Percentiles rank a stretch among this genome's conserved stretches.
Conservation (phyloP, 2,888 invertebrate genomes). For the Drosophila silvestris region DNA sequence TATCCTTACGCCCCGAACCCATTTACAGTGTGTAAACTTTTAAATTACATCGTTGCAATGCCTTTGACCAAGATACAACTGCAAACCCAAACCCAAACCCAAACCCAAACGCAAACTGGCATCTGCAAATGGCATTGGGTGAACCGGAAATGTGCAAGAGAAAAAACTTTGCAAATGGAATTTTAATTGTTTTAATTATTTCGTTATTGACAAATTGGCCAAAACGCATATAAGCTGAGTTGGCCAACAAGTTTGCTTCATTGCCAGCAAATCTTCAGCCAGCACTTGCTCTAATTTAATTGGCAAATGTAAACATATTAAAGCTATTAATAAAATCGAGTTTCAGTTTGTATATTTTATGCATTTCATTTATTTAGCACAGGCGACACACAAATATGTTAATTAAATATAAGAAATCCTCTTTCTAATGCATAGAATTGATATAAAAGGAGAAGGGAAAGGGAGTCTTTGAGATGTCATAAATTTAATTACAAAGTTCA, state of each 20-base stretch:
- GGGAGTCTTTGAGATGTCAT: neutral
- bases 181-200: slow-evolving; percentile 71
- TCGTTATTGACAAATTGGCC: slow-evolving; percentile 64
- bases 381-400: neutral
- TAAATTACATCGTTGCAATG: slow-evolving; percentile 69
- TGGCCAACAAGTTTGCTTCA: slow-evolving; percentile 1
- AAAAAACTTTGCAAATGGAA: slow-evolving; percentile 65
- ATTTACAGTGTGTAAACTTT: slow-evolving; percentile 57
- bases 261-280: slow-evolving; percentile 4
- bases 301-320: slow-evolving; percentile 10
- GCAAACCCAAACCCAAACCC: neutral
- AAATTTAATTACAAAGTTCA: neutral
- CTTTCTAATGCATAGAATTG: neutral
- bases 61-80: slow-evolving; percentile 42
- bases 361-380: neutral
- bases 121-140: slow-evolving; percentile 54
- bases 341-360: neutral
- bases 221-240: slow-evolving; percentile 3
- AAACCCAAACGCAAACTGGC: slow-evolving; percentile 1
- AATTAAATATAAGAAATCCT: neutral
- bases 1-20: neutral
- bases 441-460: neutral
- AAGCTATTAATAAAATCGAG: neutral
- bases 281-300: slow-evolving; percentile 24
- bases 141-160: slow-evolving; percentile 58